phyloP scores from a whole-genome alignment of 2,888 invertebrate species.

The Melanchra persicariae region DNA sequence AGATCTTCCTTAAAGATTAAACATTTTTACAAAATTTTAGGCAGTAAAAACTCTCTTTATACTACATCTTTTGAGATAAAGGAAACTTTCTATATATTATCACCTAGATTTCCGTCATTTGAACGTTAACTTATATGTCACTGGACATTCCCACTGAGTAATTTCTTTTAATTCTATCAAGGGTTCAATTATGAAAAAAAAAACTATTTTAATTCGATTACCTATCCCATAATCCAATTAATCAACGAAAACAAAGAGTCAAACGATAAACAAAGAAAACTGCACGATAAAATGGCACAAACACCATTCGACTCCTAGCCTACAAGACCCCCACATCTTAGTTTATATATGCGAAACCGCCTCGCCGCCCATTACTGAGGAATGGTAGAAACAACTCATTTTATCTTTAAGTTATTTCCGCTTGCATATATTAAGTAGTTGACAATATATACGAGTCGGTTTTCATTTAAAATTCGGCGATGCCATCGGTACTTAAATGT shows the following conservation, averaged over 20 bases:
- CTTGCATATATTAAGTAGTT: conserved; percentile 83
- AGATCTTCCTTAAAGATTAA: neutral
- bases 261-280: conserved; percentile 8
- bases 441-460: conserved; percentile 59
- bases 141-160: no score
- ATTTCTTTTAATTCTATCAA: no score
- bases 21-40: neutral
- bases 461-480: conserved; percentile 57
- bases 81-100: no score
- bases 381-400: conserved; percentile 84
- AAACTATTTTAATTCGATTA: neutral
- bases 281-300: neutral
- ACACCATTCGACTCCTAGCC: conserved; percentile 55
- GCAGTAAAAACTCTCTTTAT: no score
- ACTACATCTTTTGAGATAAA: no score
- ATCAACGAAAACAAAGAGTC: neutral
- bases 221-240: neutral
- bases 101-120: no score
- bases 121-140: no score
- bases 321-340: conserved; percentile 82
- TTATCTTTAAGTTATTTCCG: conserved; percentile 87
- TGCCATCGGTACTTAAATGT: conserved; percentile 40
- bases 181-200: no score
- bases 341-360: conserved; percentile 83
- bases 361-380: conserved; percentile 80